Base-by-base conservation (phyloP, 2,888 invertebrate genomes). In the Rhingia rostrata region DNA sequence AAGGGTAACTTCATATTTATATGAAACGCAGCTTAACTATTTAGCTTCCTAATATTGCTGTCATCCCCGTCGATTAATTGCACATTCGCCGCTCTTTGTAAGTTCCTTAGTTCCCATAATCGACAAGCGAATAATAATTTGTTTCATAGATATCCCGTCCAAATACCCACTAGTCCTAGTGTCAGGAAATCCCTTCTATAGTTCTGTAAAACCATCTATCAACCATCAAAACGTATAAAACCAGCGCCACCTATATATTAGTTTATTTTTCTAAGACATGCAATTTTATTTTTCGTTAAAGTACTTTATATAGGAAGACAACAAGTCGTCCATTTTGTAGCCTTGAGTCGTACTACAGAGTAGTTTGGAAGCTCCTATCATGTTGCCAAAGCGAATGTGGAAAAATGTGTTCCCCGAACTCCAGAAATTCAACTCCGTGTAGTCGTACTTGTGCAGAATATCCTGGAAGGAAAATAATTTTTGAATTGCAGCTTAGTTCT, bases 311-410 rank as follows among this genome's bases (percentile, higher is more conserved):
- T 99, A 99, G 0, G 98, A 98, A 9, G 98, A 96, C 88, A 99
- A 94, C 66, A 99, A 93, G 91, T 98, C 98, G 90, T 98, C 98
- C 96, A 98, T 98, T 93, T 98, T 98, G 92, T 98, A 98, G 43
- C 98, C 98, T 88, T 97, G 93, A 0, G 96, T 95, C 4, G 98
- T 98, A 92, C 98, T 97, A 90, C 97, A 98, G 2, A 98, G 93
- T 75, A 95, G 92, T 91, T 98, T 98, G 35, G 96, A 96, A 70
- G 97, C 97, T 54, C 96, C 94, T 88, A 98, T 95, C 90, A 98
- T 94, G 90, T 97, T 98, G n/a, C 98, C 98, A 89, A 98, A 96
- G 0, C 98, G 97, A 93, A 98, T 95, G 89, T 97, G 97, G 93
- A 98, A 98, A 90, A 96, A 98, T 0, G 97, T 98, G 90, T 97